Evolutionary conservation across 2,797 vertebrate genomes (phyloP), one percentile per base, ranked within the genome.

Genomic region (Diglossa cyanea): DNA sequence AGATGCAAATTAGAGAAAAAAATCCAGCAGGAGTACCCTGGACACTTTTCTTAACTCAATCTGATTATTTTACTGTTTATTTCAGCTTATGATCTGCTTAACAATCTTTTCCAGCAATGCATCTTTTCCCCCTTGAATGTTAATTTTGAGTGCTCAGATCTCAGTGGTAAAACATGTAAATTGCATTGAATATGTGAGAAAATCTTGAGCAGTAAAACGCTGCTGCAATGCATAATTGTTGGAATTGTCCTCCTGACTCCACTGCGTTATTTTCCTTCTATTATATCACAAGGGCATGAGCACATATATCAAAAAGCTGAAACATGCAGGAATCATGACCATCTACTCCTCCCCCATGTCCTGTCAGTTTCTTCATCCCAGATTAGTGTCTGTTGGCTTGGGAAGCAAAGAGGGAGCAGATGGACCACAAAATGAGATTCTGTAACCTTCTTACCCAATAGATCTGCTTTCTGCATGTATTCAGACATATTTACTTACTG

Each of bases 381-480:
- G 95, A 96, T 95, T 94, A 96, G 93, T 95, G 94, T 94, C 89
- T 97, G 94, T 95, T 95, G 95, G 95, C 95, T 96, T 96, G 91
- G 95, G 93, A 95, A 96, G 95, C 91, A 92, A 94, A 94, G 85
- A 95, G 79, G 79, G 85, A 96, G 95, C 95, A 96, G 94, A 95
- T 96, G 95, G 96, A 92, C 92, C 95, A 96, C 95, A 96, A 97
- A 96, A 95, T 97, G 94, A 96, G 96, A 96, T 96, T 97, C 95
- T 96, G 94, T 97, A 97, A 97, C 94, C 94, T 96, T 91, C 94
- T 95, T 96, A 94, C 94, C 95, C 95, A 88, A 77, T 97, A 95
- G 95, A 97, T 96, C 96, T 96, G 96, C 94, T 97, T 95, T 95
- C 91, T 88, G 81, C 91, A 2, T 94, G 70, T 90, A 94, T 95